Base-by-base conservation (phyloP, 2,888 invertebrate genomes). In the Lagria hirta region DNA sequence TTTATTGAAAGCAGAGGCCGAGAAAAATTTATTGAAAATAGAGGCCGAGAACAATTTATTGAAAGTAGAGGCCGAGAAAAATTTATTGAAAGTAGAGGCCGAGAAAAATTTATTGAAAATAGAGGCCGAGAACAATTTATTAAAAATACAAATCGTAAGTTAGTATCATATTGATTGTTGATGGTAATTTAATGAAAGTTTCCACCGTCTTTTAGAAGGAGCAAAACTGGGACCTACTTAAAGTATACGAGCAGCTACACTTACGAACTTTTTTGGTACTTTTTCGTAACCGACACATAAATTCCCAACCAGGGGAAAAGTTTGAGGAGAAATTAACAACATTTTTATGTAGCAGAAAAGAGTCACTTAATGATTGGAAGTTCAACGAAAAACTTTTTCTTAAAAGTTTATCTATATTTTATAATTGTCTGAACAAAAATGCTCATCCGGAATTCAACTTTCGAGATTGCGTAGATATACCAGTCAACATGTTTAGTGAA, bases 91-190 rank as follows among this genome's bases (percentile, higher is more conserved):
- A 30, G 8, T 18, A 14, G 13, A 28, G 6, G 4, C 28, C 4
- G 13, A 30, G 7, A 30, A 16, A 20, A 16, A 20, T 13, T 32
- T 32, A 32, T 21, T 32, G 20, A n/a, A 30, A 26, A n/a, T n/a
- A 3, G 11, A 6, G 10, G 28, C 28, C n/a, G 28, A 28, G 28
- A 28, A 28, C 28, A 28, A 15, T 14, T 28, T 28, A 33, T 33
- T 33, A 33, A 33, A 33, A 33, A 22, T 22, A 2, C 12, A 33
- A 22, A 2, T 33, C 3, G 35, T 35, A 35, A 35, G 24, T 35
- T 35, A 35, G 11, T 35, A 24, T 35, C 4, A 16, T 35, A 35
- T 35, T 35, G 35, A 26, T 35, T 24, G 35, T 35, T 35, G 35
- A 11, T 35, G 35, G 35, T 24, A 6, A 35, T 35, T 35, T 35